Evolutionary conservation across 1,140 invertebrate genomes (phyloP).

Genomic region (Drosophila tsacasi): DNA sequence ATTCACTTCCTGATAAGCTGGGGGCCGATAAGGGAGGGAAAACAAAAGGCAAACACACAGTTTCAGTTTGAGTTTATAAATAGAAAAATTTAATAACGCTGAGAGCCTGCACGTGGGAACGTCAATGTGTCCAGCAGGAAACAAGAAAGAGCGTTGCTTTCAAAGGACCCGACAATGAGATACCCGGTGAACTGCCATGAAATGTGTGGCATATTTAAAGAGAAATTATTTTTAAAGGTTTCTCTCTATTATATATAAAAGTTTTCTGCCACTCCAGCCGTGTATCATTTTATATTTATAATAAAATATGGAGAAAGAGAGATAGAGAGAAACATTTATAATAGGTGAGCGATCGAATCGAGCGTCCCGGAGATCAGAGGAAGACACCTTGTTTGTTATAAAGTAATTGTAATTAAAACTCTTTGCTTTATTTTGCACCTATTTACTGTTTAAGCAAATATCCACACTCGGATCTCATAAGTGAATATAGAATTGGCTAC

Average conservation of each 20-base stretch:
- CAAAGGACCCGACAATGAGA: neutral
- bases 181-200: neutral
- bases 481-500: neutral
- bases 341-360: too few species aligned
- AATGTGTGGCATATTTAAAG: neutral
- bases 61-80: slow-evolving; percentile 69
- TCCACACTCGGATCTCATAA: neutral
- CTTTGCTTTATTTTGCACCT: neutral
- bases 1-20: slow-evolving; percentile 62
- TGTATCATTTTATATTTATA: too few species aligned
- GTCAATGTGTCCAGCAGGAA: slow-evolving; percentile 58
- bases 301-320: too few species aligned
- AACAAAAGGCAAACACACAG: slow-evolving; percentile 38
- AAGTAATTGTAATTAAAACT: too few species aligned
- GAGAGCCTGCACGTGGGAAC: slow-evolving; percentile 79
- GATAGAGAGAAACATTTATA: too few species aligned
- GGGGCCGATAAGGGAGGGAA: slow-evolving; percentile 34
- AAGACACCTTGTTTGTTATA: too few species aligned
- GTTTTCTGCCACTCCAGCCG: too few species aligned
- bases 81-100: slow-evolving; percentile 78
- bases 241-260: too few species aligned
- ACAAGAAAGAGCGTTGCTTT: neutral
- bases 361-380: too few species aligned
- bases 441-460: neutral
- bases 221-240: neutral